These are phyloP conservation scores for Ptyas mucosa DNA, from an alignment of 2,113 vertebrate genomes.

Conservation along the genomic window DNA sequence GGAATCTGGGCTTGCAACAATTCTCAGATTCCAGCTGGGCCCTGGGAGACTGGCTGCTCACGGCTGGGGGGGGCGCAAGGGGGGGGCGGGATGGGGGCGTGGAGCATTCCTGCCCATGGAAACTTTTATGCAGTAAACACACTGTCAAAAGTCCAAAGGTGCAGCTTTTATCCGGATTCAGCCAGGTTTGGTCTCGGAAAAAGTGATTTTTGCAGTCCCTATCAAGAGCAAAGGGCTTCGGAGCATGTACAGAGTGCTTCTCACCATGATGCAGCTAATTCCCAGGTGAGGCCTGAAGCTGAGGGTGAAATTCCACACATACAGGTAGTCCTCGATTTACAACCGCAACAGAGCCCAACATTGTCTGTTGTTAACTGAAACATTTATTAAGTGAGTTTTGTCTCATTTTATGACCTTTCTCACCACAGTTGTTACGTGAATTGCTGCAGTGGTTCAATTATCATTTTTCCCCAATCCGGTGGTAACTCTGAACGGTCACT, in stretches of 20 bases:
- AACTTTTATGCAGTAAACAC: background rate
- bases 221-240: background rate
- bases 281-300: background rate
- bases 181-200: background rate
- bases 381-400: too few relatives aligned
- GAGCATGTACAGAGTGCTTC: background rate
- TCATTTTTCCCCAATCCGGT: too few relatives aligned
- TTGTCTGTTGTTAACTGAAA: background rate
- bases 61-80: too few relatives aligned
- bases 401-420: too few relatives aligned
- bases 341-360: too few relatives aligned
- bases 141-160: background rate
- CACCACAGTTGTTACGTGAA: too few relatives aligned
- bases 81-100: background rate
- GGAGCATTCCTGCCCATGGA: background rate
- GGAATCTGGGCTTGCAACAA: conserved; percentile 2
- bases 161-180: background rate
- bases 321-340: background rate
- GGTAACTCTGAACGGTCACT: too few relatives aligned
- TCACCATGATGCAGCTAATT: background rate
- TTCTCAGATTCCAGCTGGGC: conserved; percentile 32
- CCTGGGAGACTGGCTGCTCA: background rate
- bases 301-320: background rate
- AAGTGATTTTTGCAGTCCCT: background rate
- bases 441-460: too few relatives aligned